A percentile compares a stretch with the other conserved stretches of the same genome.
Conservation (phyloP, 2,113 vertebrate species). For the Lutjanus erythropterus region DNA sequence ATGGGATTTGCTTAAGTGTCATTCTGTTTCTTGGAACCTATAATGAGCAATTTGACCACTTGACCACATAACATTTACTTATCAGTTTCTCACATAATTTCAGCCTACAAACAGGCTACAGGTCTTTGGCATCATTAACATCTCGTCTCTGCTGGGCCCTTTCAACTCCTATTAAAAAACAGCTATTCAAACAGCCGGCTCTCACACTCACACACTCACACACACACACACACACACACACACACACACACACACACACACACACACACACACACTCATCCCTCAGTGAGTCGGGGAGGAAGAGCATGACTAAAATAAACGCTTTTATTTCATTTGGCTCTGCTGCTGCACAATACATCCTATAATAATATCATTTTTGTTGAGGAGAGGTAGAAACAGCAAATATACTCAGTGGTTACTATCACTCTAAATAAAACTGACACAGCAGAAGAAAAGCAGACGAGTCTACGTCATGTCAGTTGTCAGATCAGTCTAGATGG, state of each 20-base stretch:
- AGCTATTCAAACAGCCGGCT: not conserved
- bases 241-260: not conserved
- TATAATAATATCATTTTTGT: conserved; percentile 50
- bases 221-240: not conserved
- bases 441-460: conserved; percentile 71
- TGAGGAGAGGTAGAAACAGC: conserved; percentile 53
- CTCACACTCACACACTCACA: not conserved
- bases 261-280: not conserved
- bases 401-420: conserved; percentile 64
- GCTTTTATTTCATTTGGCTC: conserved; percentile 51
- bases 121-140: not conserved
- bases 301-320: conserved; percentile 2
- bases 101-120: conserved; percentile 20
- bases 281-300: not conserved
- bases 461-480: conserved; percentile 38
- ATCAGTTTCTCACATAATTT: conserved; percentile 39
- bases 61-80: conserved; percentile 58
- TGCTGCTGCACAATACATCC: conserved; percentile 28
- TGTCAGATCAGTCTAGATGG: conserved; percentile 35
- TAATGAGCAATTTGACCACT: not conserved
- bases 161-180: conserved; percentile 18
- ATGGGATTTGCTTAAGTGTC: not conserved
- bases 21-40: conserved; percentile 7
- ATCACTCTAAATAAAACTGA: conserved; percentile 72
- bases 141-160: not conserved